These are phyloP conservation scores for Nannospalax galili DNA, from an alignment of 2,113 vertebrate species.

Conservation along the genomic window DNA sequence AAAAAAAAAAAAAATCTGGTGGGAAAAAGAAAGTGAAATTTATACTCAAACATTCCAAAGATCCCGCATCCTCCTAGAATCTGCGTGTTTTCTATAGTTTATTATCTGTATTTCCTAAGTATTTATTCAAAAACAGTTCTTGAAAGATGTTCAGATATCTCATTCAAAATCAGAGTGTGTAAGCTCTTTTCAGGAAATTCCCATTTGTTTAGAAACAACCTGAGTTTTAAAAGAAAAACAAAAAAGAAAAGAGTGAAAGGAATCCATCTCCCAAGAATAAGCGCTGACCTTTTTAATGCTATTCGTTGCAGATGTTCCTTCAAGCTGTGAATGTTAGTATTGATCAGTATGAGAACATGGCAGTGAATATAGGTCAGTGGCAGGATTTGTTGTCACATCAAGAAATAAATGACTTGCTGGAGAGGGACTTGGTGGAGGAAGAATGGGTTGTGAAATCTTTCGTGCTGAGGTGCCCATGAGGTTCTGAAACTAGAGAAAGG, in stretches of 20 bases:
- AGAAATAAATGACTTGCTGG: conserved; percentile 58
- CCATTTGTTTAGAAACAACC: background rate
- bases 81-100: background rate
- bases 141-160: background rate
- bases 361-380: conserved; percentile 47
- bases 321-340: background rate
- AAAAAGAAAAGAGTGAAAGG: background rate
- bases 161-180: background rate
- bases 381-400: conserved; percentile 16
- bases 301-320: conserved; percentile 5
- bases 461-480: background rate
- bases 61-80: background rate
- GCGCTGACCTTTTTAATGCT: background rate
- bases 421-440: background rate
- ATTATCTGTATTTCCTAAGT: background rate
- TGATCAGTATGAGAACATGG: conserved; percentile 21
- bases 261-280: background rate
- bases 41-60: background rate
- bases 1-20: conserved; percentile 56
- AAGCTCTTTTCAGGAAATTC: conserved; percentile 31
- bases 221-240: background rate
- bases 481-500: background rate
- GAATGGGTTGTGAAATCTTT: conserved; percentile 16
- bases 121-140: conserved; percentile 52
- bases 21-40: conserved; percentile 13